Base-by-base conservation (phyloP, 2,888 invertebrate species). In the Argynnis bischoffii region DNA sequence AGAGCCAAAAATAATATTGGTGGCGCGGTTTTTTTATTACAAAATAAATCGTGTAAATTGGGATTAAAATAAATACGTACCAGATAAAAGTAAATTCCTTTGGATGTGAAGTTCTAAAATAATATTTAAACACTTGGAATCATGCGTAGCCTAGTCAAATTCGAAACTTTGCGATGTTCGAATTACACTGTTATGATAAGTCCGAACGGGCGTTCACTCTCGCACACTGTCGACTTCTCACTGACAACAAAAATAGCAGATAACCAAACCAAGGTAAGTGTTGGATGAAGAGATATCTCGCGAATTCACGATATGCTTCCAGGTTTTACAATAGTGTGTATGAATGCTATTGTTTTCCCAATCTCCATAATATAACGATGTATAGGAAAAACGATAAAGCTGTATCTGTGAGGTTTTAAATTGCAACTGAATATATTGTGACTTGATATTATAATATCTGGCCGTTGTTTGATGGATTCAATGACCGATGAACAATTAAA, bases 1-100 rank as follows among this genome's bases (percentile, higher is more conserved):
- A 78, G 82, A 84, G 87, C 85, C 85, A 83, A 85, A 85, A 88
- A 85, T 87, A 88, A 69, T 74, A 72, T 79, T 78, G 79, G 77
- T 75, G 77, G 71, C 72, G 77, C 76, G 68, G 26, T 71, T 70
- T 71, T 51, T 69, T 50, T 68, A 65, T 55, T 41, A 48, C 26
- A 13, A 59, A 48, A 48, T 26, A 59, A 48, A 16, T 48, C n/a
- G n/a, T 47, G 11, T 13, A 3, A 5, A 13, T 13, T 16, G n/a
- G 48, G 2, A 47, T 26, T 47, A 46, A 31, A 47, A 59, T 11
- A 41, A 41, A 41, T 41, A 59, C 59, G 3, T 59, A 59, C 59
- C 59, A 31, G 11, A 48, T 48, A 31, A 26, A n/a, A 16, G 4
- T 48, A n/a, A 48, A 13, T 48, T 48, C 59, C 31, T 31, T 31